Conservation (phyloP, 1,140 invertebrate species). For the Drosophila sulfurigaster region DNA sequence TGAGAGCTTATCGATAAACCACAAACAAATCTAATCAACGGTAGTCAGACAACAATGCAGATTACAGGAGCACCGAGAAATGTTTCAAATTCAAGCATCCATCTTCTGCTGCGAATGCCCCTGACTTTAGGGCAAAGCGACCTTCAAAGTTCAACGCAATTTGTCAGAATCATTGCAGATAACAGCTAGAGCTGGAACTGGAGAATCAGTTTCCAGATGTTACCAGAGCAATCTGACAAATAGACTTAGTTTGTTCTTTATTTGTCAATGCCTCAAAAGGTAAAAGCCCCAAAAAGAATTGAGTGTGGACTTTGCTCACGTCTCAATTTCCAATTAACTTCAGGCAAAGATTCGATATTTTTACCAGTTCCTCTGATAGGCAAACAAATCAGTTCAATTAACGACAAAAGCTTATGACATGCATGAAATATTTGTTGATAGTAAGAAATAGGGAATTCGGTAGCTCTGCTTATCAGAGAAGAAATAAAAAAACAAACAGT, state of each 20-base stretch:
- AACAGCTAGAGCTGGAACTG: neutral
- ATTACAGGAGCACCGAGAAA: constrained; percentile 10
- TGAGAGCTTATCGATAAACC: constrained; percentile 34
- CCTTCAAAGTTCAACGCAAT: constrained; percentile 44
- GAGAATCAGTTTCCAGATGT: constrained; percentile 2
- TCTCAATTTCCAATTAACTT: constrained; percentile 74
- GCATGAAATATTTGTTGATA: constrained; percentile 52
- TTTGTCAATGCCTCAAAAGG: constrained; percentile 1
- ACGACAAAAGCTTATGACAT: constrained; percentile 58
- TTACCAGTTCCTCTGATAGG: constrained; percentile 34
- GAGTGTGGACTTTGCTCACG: constrained; percentile 69
- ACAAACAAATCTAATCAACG: constrained; percentile 25
- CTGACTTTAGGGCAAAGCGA: neutral
- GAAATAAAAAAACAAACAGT: neutral
- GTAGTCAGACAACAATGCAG: constrained; percentile 25
- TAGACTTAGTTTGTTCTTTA: neutral
- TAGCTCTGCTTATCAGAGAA: constrained; percentile 69
- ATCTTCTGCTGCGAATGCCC: constrained; percentile 3
- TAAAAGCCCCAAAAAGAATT: constrained; percentile 45
- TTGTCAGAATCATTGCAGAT: constrained; percentile 28
- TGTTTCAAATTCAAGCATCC: neutral
- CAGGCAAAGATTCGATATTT: constrained; percentile 47
- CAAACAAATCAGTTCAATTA: constrained; percentile 50
- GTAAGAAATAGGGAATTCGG: constrained; percentile 47
- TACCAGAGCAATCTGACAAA: constrained; percentile 33